These are phyloP conservation scores for Lophius piscatorius DNA, from an alignment of 2,113 vertebrate genomes.

Conservation along the genomic window DNA sequence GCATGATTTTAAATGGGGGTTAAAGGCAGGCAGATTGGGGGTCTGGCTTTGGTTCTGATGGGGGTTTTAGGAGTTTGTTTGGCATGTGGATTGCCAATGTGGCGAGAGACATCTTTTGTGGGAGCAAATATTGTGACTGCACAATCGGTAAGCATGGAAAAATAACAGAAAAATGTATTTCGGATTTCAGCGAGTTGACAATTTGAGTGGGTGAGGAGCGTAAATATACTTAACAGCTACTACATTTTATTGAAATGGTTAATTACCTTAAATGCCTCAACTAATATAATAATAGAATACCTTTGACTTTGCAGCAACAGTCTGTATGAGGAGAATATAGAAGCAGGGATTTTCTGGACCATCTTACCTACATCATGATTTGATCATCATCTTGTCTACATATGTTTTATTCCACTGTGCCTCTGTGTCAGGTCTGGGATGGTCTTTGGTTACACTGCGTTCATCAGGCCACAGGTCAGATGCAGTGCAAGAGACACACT, in stretches of 20 bases:
- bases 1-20: constrained; percentile 19
- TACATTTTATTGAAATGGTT: no score
- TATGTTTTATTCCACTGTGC: not conserved
- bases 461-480: constrained; percentile 48
- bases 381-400: no score
- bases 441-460: constrained; percentile 55
- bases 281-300: no score
- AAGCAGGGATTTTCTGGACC: not conserved
- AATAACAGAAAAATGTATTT: not conserved
- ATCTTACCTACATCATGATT: not conserved
- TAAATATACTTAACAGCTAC: no score
- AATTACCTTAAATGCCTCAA: no score
- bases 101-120: constrained; percentile 40
- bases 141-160: constrained; percentile 30
- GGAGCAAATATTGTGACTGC: constrained; percentile 46
- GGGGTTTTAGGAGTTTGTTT: constrained; percentile 42
- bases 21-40: constrained; percentile 22
- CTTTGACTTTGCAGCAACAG: no score
- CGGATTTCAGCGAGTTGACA: no score
- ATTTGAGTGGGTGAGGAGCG: no score
- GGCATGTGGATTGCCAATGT: constrained; percentile 49
- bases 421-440: constrained; percentile 41
- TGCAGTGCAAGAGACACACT: constrained; percentile 50
- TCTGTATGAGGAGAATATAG: no score
- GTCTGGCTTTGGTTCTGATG: constrained; percentile 20